Conservation (phyloP, 2,888 invertebrate genomes). For the Operophtera brumata region DNA sequence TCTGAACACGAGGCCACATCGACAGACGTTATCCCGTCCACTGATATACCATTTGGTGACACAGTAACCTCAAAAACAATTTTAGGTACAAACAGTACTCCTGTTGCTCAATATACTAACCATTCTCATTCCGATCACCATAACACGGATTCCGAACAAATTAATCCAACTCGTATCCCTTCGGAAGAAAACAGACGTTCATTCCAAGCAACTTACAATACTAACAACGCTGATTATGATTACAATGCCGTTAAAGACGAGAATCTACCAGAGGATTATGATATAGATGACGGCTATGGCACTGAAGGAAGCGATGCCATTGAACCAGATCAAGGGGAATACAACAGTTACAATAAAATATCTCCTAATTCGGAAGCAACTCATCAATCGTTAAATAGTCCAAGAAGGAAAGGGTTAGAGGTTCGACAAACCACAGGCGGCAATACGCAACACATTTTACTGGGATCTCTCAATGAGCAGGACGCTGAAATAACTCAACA, state of each 20-base stretch:
- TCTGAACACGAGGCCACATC: conserved; percentile 18
- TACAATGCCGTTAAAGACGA: conserved; percentile 66
- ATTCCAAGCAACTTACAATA: conserved; percentile 54
- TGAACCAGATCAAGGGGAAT: conserved; percentile 76
- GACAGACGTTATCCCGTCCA: conserved; percentile 28
- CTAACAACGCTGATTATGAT: conserved; percentile 59
- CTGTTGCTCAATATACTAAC: conserved; percentile 35
- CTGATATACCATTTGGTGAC: conserved; percentile 40
- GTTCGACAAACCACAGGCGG: conserved; percentile 74
- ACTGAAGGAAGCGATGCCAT: conserved; percentile 65
- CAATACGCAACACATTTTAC: conserved; percentile 83
- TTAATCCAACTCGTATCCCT: conserved; percentile 41
- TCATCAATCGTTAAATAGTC: conserved; percentile 59
- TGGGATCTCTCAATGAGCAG: conserved; percentile 80
- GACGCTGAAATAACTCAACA: conserved; percentile 83
- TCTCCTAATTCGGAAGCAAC: conserved; percentile 59
- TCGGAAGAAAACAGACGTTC: conserved; percentile 59
- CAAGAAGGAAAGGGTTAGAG: conserved; percentile 59
- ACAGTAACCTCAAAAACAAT: conserved; percentile 35
- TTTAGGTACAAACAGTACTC: conserved; percentile 39
- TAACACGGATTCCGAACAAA: conserved; percentile 37
- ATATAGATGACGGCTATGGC: conserved; percentile 62
- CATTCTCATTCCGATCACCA: conserved; percentile 71
- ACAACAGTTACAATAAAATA: conserved; percentile 82
- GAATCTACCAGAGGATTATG: conserved; percentile 60